These are phyloP conservation scores for Diplazon laetatorius DNA, from an alignment of 2,888 invertebrate species.

Conservation along the genomic window DNA sequence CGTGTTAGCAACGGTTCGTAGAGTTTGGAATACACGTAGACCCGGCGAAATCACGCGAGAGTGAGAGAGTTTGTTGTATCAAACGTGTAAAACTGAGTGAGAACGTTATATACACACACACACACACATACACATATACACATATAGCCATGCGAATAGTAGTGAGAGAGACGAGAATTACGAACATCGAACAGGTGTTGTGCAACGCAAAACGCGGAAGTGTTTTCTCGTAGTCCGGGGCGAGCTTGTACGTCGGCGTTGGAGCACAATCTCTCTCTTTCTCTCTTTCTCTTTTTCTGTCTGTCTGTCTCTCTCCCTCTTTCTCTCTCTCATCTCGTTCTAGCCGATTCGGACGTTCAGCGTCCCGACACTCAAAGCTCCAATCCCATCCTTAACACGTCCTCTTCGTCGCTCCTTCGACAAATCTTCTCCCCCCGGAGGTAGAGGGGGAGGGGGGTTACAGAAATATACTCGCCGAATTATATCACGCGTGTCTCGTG, in stretches of 20 bases:
- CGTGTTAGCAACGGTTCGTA: conserved; percentile 45
- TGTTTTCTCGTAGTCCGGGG: conserved; percentile 66
- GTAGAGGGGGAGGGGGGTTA: too few relatives aligned
- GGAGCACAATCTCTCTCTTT: too few relatives aligned
- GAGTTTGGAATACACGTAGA: conserved; percentile 16
- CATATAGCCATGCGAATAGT: conserved; percentile 30
- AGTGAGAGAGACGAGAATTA: conserved; percentile 64
- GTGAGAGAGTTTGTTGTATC: conserved; percentile 39
- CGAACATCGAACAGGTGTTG: conserved; percentile 75
- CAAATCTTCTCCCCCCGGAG: too few relatives aligned
- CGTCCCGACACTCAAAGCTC: conserved; percentile 44
- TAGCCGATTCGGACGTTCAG: conserved; percentile 52
- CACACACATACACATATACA: neutral
- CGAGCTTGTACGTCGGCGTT: conserved; percentile 38
- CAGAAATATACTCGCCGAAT: conserved; percentile 77
- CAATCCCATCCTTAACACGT: conserved; percentile 53
- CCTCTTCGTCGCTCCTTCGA: conserved; percentile 63
- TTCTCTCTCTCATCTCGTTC: conserved; percentile 22
- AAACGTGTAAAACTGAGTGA: conserved; percentile 41
- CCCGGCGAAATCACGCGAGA: conserved; percentile 4
- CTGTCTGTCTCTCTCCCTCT: conserved; percentile 34
- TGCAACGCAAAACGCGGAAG: conserved; percentile 79
- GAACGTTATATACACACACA: neutral
- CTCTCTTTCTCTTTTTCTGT: conserved; percentile 57
- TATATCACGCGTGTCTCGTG: conserved; percentile 77